These are phyloP conservation scores for Pocillopora grandis DNA, from an alignment of 92 coral and sea anemone species.

Conservation along the genomic window DNA sequence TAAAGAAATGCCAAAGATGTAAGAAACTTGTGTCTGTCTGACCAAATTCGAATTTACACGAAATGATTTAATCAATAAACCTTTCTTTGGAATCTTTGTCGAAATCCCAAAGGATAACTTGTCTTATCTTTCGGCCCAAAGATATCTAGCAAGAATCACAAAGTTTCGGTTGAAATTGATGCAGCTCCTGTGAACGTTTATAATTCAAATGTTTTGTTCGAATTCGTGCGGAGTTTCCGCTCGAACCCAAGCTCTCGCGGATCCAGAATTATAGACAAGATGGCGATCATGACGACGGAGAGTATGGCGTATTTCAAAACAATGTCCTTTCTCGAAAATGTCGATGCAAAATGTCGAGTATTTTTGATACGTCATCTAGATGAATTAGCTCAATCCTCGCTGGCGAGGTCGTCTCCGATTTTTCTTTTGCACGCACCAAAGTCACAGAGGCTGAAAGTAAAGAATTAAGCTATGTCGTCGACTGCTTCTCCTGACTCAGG, in stretches of 20 bases:
- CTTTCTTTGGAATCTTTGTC: too few relatives aligned
- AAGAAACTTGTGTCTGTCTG: too few relatives aligned
- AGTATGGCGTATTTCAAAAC: slow-evolving; percentile 48
- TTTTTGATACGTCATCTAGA: slow-evolving; percentile 30
- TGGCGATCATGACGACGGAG: slow-evolving; percentile 7
- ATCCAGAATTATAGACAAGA: neutral
- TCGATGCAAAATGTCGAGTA: slow-evolving; percentile 25
- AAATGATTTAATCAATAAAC: too few relatives aligned
- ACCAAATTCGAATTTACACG: too few relatives aligned
- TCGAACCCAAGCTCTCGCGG: slow-evolving; percentile 19
- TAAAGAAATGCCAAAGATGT: too few relatives aligned
- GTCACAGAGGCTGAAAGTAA: neutral
- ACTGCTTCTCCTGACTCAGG: neutral
- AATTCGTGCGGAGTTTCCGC: neutral
- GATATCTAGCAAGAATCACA: too few relatives aligned
- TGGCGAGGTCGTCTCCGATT: neutral
- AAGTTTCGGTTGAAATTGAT: too few relatives aligned
- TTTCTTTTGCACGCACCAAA: neutral
- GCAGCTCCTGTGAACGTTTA: too few relatives aligned
- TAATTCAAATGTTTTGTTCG: too few relatives aligned
- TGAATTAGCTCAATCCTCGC: neutral
- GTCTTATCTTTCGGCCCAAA: too few relatives aligned
- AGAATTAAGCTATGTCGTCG: slow-evolving; percentile 9
- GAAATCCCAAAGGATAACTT: too few relatives aligned
- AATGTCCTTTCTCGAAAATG: slow-evolving; percentile 2